A percentile compares a stretch with the other conserved stretches of the same genome.
phyloP scores from a whole-genome alignment of 2,113 vertebrate genomes.

The Mobula birostris region DNA sequence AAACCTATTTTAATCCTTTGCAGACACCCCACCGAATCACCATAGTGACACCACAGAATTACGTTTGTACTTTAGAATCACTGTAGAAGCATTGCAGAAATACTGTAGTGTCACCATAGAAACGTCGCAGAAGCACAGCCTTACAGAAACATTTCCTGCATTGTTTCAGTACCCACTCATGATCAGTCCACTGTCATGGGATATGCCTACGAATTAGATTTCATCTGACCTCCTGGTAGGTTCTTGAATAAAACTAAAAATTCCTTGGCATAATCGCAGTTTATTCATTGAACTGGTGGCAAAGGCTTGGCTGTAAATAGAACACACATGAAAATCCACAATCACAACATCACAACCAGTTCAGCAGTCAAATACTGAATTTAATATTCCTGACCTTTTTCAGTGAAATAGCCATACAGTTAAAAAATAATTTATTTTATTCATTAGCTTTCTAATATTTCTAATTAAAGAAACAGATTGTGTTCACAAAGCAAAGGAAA shows the following conservation, averaged over 20 bases:
- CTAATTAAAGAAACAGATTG: background rate
- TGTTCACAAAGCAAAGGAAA: background rate
- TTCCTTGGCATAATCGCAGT: background rate
- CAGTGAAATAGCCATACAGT: background rate
- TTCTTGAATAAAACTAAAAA: background rate
- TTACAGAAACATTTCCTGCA: background rate
- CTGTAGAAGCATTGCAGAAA: background rate
- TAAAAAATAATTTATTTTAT: background rate
- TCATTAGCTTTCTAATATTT: background rate
- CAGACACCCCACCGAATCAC: background rate
- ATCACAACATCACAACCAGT: background rate
- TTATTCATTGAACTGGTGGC: background rate
- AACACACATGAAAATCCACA: background rate
- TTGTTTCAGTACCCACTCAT: background rate
- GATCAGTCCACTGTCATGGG: background rate
- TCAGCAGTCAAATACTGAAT: background rate
- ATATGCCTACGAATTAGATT: background rate
- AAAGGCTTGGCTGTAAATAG: background rate
- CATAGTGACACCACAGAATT: background rate
- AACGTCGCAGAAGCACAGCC: background rate
- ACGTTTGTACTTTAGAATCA: background rate
- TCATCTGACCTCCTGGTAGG: background rate
- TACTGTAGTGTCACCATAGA: background rate
- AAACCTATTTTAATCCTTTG: background rate
- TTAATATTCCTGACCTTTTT: background rate